Base-by-base conservation (phyloP, 1,140 invertebrate species). In the Scylla paramamosain region DNA sequence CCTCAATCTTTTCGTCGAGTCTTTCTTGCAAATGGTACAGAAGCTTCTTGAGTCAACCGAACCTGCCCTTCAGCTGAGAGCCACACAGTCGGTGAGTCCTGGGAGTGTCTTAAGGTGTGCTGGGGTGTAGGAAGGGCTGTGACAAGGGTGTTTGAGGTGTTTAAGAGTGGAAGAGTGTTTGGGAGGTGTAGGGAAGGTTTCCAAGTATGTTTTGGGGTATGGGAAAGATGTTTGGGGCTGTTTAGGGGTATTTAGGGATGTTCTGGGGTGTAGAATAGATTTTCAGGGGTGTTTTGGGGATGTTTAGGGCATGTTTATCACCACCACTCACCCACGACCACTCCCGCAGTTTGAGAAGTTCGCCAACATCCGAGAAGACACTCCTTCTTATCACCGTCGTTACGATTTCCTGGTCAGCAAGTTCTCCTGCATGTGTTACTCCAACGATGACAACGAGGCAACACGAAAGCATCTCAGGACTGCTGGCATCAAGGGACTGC, bases 341-440 rank as follows among this genome's bases (percentile, higher is more conserved):
- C 59, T 96, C 96, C 97, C 98, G 95, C 97, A 99, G 99, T 99
- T 99, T 98, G 99, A 99, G 39, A 98, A 99, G 96, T 99, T 99
- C 98, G 99, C 99, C 89, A 99, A 99, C 97, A 99, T 99, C 96
- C 99, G 99, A 97, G 99, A 99, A 97, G 99, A 99, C 97, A 99
- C 99, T 45, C 99, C 99, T 67, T 99, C 99, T 12, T 99, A 99
- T 97, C 99, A 99, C 97, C 98, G 99, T 46, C 98, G 99, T 95
- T 99, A 99, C 97, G 99, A 99, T 97, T 99, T 99, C 97, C 99
- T 99, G 97, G 99, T 99, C 96, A 99, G 99, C 93, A 99, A 99
- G 97, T 99, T 99, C 97, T 99, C 99, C 88, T 98, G 99, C 20
- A 99, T 99, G 98, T 99, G 99, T 97, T 99, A 99, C 97, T 98